Base-by-base conservation (phyloP, 1,140 invertebrate genomes). In the Hycleus cichorii region DNA sequence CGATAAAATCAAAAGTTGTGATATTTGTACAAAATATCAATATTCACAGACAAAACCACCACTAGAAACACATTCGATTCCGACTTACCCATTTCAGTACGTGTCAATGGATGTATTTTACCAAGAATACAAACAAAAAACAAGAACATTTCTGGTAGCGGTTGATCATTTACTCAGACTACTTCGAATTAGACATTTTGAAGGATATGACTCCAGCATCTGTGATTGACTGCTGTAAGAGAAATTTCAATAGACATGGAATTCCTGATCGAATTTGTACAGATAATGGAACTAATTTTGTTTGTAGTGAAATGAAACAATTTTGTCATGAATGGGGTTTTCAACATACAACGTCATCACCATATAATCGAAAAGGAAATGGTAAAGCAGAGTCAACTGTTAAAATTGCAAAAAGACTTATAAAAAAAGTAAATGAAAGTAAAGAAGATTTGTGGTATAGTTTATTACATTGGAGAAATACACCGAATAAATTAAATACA, bases 311-410 rank as follows among this genome's bases (percentile, higher is more conserved):
- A 25, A 64, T 70, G 38, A 42, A 50, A 60, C 11, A 45, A 26
- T 68, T 71, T 61, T 53, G 58, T 10, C 42, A 56, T 27, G 32
- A 57, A n/a, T 67, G 54, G 39, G 60, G 59, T 47, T 62, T 69
- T 46, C 9, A 49, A 12, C 65, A 67, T 46, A 11, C 60, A 0
- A 67, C 64, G 5, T 69, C 65, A 26, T 61, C 59, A n/a, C 69
- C 69, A 27, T 47, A 69, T 27, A 65, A 65, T 50, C 58, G 62
- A 39, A 64, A 64, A 56, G 64, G 63, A 10, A 71, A 72, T 57
- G 67, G 66, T 9, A 55, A 54, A 38, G 63, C 58, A 24, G 68
- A 72, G 47, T 56, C 64, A 11, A 61, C 66, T 4, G 64, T 72
- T n/a, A 69, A 69, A 47, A 64, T 65, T 3, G 60, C 63, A 18